Evolutionary conservation across 2,888 invertebrate genomes (phyloP).

Genomic region (Anticlea derivata): DNA sequence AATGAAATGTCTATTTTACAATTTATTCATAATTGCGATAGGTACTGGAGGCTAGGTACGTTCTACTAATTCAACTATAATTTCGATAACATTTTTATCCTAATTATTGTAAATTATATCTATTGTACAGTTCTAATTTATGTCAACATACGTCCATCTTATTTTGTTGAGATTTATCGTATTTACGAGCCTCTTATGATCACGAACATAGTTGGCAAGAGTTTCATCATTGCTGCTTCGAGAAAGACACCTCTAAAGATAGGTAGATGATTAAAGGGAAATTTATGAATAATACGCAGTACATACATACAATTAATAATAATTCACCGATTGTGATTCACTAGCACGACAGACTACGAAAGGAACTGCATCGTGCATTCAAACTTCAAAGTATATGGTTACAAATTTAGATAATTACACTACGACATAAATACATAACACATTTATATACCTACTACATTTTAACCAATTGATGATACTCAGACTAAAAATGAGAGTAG

Average conservation of each 20-base stretch:
- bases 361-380: constrained; percentile 83
- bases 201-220: constrained; percentile 64
- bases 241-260: constrained; percentile 61
- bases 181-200: constrained; percentile 61
- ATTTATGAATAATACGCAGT: constrained; percentile 30
- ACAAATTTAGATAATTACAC: constrained; percentile 70
- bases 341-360: constrained; percentile 78
- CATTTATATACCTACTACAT: constrained; percentile 42
- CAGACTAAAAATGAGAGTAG: constrained; percentile 57
- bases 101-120: constrained; percentile 68
- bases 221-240: constrained; percentile 47
- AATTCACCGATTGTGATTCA: constrained; percentile 64
- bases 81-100: constrained; percentile 61
- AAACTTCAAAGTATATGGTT: constrained; percentile 60
- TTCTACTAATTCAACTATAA: constrained; percentile 55
- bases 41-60: constrained; percentile 41
- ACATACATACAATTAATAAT: constrained; percentile 27
- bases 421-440: constrained; percentile 59
- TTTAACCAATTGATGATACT: constrained; percentile 47
- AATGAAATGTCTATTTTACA: constrained; percentile 67
- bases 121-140: constrained; percentile 65
- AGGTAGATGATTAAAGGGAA: constrained; percentile 21
- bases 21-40: constrained; percentile 39
- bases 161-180: constrained; percentile 56
- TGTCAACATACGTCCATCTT: constrained; percentile 62